Evolutionary conservation across 2,888 invertebrate genomes (phyloP), one percentile per base, ranked within the genome.

Genomic region (Siphlonurus alternatus): DNA sequence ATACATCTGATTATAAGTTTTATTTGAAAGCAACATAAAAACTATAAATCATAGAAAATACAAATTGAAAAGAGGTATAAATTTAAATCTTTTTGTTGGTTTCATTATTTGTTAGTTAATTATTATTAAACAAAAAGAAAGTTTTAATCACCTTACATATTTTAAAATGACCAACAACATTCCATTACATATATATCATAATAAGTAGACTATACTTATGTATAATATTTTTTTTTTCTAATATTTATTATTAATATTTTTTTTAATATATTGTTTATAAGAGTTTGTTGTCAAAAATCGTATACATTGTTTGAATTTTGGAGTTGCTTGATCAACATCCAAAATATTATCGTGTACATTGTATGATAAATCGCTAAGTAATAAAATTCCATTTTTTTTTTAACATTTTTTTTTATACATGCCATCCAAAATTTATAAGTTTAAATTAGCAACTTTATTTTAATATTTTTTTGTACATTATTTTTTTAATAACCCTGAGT

Each of bases 261-360:
- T 56, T 10, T 20, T 56, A 56, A 10, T 10, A 18, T 56, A 22
- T 18, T 56, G 20, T 18, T 18, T 20, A 20, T 56, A 10, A 7
- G 7, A 18, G 20, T 22, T 56, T 56, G 56, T 56, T 56, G 56
- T 64, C 64, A 64, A 64, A 64, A 64, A 64, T 64, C 64, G 64
- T 64, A 64, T 64, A 64, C 64, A 64, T 64, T 64, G 61, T 64
- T 64, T 56, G n/a, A 56, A 56, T 56, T 56, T 56, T 56, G 56
- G 56, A 18, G 56, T 22, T 10, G 15, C 5, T 38, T 10, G n/a
- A 56, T 56, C 7, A 7, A n/a, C 19, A n/a, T 7, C n/a, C 56
- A 56, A 56, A 56, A 56, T 56, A 22, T 56, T 56, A 56, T 56
- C 56, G 56, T 56, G 56, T 56, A 56, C 56, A 10, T 5, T 56